Conservation (phyloP, 2,113 vertebrate genomes). For the Blennius ocellaris region DNA sequence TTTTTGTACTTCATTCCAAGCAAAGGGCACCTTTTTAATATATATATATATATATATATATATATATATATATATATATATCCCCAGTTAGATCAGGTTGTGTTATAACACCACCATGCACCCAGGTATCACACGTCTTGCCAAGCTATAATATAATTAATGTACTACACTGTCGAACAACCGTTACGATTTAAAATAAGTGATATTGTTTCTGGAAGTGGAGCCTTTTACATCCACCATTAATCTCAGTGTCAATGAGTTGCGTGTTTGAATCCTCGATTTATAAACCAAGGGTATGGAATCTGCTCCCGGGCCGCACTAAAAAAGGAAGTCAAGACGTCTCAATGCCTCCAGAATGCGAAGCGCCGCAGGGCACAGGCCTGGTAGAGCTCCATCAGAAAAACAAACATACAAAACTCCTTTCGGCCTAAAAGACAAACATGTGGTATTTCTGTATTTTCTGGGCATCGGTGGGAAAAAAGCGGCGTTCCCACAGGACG, state of each 20-base stretch:
- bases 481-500: constrained; percentile 17
- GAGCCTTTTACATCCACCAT: too few relatives aligned
- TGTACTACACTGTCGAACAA: too few relatives aligned
- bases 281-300: background rate
- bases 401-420: constrained; percentile 36
- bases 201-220: too few relatives aligned
- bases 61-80: too few relatives aligned
- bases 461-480: constrained; percentile 1
- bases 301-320: background rate
- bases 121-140: too few relatives aligned
- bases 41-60: too few relatives aligned
- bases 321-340: background rate
- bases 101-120: too few relatives aligned
- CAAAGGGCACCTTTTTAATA: too few relatives aligned
- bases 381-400: background rate
- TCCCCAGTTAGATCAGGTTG: too few relatives aligned
- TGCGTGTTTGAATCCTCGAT: constrained; percentile 1
- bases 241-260: background rate
- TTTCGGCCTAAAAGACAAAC: background rate
- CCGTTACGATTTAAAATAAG: too few relatives aligned
- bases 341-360: background rate
- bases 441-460: constrained; percentile 11
- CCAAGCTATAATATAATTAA: too few relatives aligned
- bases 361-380: background rate
- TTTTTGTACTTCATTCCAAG: too few relatives aligned